Percentiles rank a stretch among this genome's conserved stretches.
Conservation (phyloP, 2,113 vertebrate species). For the Microtus ochrogaster region DNA sequence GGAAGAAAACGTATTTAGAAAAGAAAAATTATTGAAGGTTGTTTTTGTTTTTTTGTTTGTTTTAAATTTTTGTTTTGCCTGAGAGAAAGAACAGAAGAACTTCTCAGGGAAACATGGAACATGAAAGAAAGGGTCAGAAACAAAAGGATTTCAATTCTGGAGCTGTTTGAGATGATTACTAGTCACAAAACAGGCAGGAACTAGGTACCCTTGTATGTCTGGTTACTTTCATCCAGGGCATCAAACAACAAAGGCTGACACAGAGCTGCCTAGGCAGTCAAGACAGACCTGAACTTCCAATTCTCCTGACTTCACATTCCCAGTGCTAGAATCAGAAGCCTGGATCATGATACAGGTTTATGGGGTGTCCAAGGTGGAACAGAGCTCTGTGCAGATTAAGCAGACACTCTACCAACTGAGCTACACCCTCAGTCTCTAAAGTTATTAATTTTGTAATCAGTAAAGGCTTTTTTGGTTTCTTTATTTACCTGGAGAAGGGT, state of each 20-base stretch:
- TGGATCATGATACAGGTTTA: not conserved
- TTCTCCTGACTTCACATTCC: not conserved
- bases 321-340: not conserved
- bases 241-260: not conserved
- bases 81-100: not conserved
- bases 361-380: no score
- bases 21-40: not conserved
- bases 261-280: not conserved
- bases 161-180: not conserved
- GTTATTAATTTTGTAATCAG: not conserved
- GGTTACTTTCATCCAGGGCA: not conserved
- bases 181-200: not conserved
- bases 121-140: not conserved
- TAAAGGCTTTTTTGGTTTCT: not conserved
- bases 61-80: not conserved
- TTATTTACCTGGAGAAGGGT: not conserved
- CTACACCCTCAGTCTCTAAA: not conserved
- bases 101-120: no score
- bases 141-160: slow-evolving; percentile 31
- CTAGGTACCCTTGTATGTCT: not conserved
- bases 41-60: no score
- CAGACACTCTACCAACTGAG: not conserved
- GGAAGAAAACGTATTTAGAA: not conserved
- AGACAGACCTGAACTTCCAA: not conserved
- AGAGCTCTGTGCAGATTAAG: not conserved